phyloP scores from a whole-genome alignment of 2,113 vertebrate species.

The Ibidorhyncha struthersii region DNA sequence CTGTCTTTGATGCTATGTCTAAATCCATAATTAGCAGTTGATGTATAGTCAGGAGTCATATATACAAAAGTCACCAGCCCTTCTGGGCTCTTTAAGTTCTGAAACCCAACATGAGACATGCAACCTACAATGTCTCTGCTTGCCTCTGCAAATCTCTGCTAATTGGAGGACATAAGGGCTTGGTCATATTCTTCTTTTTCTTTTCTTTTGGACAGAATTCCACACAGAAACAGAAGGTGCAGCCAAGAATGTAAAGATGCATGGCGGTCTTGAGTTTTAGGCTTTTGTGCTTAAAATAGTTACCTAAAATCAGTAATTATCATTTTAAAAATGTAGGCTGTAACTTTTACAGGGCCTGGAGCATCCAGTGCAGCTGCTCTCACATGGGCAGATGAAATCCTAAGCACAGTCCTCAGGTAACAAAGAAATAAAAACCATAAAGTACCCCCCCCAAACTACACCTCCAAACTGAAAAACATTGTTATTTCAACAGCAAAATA shows the following conservation, averaged over 20 bases:
- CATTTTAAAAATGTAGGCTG: neutral
- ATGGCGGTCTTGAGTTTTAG: neutral
- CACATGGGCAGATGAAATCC: neutral
- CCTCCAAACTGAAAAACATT: neutral
- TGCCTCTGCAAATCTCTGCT: neutral
- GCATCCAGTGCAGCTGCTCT: neutral
- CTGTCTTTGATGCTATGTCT: neutral
- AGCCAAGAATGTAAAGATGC: neutral
- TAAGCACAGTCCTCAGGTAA: neutral
- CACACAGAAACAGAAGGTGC: neutral
- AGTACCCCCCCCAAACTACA: neutral
- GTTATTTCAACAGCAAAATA: neutral
- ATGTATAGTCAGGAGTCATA: neutral
- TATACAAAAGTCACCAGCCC: neutral
- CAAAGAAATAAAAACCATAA: neutral
- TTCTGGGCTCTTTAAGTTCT: neutral
- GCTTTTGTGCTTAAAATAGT: neutral
- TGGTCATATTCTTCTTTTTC: neutral
- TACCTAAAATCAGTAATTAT: neutral
- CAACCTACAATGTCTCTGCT: neutral
- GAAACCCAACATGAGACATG: neutral
- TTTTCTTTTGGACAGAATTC: neutral
- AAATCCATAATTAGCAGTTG: neutral
- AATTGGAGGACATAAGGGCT: neutral
- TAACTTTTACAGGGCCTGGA: neutral